phyloP scores from a whole-genome alignment of 2,797 vertebrate species.

The Capromys pilorides region DNA sequence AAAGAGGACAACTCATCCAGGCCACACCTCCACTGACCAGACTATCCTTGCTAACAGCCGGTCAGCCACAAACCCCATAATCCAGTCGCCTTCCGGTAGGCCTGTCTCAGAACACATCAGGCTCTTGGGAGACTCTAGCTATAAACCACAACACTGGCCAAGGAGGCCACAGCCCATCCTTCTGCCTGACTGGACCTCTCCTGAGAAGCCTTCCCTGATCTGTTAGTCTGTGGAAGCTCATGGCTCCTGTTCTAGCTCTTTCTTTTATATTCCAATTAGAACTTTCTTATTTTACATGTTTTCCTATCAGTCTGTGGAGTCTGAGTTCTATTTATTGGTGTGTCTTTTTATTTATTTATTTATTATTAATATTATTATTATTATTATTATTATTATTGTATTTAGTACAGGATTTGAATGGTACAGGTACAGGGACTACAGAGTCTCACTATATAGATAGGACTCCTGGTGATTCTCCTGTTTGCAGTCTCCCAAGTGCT shows the following conservation, averaged over 20 bases:
- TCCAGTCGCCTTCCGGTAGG: background rate
- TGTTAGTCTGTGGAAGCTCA: background rate
- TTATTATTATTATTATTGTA: too few relatives aligned
- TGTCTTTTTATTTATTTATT: background rate
- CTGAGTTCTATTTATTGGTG: background rate
- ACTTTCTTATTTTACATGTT: background rate
- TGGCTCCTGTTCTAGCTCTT: background rate
- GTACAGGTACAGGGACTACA: too few relatives aligned
- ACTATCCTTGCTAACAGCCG: background rate
- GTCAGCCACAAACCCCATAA: background rate
- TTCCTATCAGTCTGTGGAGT: background rate
- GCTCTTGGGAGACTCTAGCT: background rate
- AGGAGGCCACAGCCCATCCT: background rate
- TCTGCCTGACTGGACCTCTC: background rate
- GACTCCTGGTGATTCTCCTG: too few relatives aligned
- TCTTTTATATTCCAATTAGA: background rate
- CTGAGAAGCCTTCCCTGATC: background rate
- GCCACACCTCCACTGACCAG: background rate
- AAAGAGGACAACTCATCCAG: background rate
- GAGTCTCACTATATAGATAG: too few relatives aligned
- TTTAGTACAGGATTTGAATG: too few relatives aligned
- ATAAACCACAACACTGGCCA: background rate
- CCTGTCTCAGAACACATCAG: background rate
- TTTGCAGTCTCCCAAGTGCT: too few relatives aligned
- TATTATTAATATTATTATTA: too few relatives aligned